Conservation (phyloP, 2,113 vertebrate species). For the Anarrhichthys ocellatus region DNA sequence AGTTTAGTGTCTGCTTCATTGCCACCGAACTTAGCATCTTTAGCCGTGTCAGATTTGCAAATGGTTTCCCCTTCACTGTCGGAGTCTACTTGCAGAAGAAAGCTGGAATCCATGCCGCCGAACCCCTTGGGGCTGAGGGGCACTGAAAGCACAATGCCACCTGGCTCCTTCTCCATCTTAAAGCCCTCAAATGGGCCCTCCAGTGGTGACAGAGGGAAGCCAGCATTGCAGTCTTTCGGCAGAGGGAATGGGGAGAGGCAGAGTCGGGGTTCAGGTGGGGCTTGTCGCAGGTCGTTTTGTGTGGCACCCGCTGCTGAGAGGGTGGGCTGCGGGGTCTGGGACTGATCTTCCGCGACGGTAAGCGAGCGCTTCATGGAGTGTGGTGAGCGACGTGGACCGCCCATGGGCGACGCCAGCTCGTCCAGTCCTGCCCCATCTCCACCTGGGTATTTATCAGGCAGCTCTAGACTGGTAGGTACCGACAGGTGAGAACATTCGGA, state of each 20-base stretch:
- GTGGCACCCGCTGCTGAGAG: slow-evolving; percentile 73
- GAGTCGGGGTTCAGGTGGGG: slow-evolving; percentile 59
- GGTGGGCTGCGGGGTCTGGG: slow-evolving; percentile 67
- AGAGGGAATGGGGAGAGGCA: slow-evolving; percentile 63
- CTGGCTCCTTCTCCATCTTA: slow-evolving; percentile 67
- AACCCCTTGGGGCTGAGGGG: slow-evolving; percentile 64
- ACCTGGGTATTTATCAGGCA: slow-evolving; percentile 91
- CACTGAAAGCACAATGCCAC: slow-evolving; percentile 74
- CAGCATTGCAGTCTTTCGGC: slow-evolving; percentile 60
- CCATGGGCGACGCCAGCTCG: slow-evolving; percentile 73
- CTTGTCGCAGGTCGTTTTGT: slow-evolving; percentile 69
- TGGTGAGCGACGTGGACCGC: slow-evolving; percentile 75
- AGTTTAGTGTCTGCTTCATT: not conserved
- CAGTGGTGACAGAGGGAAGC: slow-evolving; percentile 72
- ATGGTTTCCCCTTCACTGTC: not conserved
- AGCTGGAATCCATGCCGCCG: not conserved
- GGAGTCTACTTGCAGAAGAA: not conserved
- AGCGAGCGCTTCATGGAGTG: slow-evolving; percentile 88
- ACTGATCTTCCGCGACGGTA: slow-evolving; percentile 89
- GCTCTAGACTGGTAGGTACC: slow-evolving; percentile 89
- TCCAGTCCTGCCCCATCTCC: slow-evolving; percentile 73
- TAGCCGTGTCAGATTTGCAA: not conserved
- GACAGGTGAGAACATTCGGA: slow-evolving; percentile 95
- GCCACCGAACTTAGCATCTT: slow-evolving; percentile 8
- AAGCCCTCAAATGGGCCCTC: slow-evolving; percentile 81